Percentiles rank a stretch among this genome's conserved stretches.
Evolutionary conservation across 2,888 invertebrate genomes (phyloP).

Genomic region (Bruchidius siliquastri): DNA sequence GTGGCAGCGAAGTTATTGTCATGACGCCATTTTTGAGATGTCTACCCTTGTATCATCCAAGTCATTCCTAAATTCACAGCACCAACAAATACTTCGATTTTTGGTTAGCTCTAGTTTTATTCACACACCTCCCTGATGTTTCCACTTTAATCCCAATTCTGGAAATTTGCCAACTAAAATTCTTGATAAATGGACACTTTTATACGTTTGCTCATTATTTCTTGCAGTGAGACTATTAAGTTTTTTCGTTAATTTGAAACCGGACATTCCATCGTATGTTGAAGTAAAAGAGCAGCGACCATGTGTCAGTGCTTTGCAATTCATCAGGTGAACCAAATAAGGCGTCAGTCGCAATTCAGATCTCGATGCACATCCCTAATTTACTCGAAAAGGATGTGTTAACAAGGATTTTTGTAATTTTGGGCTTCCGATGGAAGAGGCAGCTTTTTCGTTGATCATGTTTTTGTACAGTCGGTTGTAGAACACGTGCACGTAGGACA

Average conservation of each 20-base stretch:
- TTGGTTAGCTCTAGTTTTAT: too few species aligned
- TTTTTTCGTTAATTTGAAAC: background rate
- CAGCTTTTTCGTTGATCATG: background rate
- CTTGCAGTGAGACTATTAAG: background rate
- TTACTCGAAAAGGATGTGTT: background rate
- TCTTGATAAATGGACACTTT: background rate
- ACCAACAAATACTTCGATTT: background rate
- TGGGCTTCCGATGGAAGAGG: background rate
- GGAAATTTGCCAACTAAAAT: background rate
- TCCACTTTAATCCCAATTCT: background rate
- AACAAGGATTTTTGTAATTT: background rate
- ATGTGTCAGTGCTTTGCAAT: background rate
- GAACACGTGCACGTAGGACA: background rate
- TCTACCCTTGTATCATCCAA: too few species aligned
- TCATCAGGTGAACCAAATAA: background rate
- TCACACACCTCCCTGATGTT: too few species aligned
- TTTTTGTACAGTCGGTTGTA: background rate
- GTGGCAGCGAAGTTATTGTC: too few species aligned
- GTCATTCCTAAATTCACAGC: background rate
- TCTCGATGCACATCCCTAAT: background rate
- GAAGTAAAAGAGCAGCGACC: background rate
- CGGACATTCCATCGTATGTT: background rate
- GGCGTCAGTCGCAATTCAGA: background rate
- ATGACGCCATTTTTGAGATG: too few species aligned
- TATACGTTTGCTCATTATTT: background rate